A percentile compares a stretch with the other conserved stretches of the same genome.
Evolutionary conservation across 2,888 invertebrate species (phyloP).

Genomic region (Hemaris fuciformis): DNA sequence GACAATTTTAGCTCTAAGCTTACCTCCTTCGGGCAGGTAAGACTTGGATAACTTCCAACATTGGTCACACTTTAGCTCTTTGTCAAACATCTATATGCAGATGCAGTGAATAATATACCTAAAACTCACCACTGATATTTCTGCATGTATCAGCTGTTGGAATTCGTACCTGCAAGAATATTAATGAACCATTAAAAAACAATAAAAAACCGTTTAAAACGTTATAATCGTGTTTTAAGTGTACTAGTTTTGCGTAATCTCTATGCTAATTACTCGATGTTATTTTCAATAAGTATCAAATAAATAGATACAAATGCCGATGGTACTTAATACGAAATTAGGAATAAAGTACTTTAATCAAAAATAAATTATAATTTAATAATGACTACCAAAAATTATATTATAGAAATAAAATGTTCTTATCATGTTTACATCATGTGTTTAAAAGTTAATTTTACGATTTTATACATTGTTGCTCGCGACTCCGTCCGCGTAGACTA

Average conservation of each 20-base stretch:
- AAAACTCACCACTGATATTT: background rate
- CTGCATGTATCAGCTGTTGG: background rate
- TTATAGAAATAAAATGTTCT: too few relatives aligned
- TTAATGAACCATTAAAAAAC: background rate
- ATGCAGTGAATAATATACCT: background rate
- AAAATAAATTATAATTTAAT: too few relatives aligned
- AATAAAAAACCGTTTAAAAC: background rate
- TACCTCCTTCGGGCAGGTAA: conserved; percentile 23
- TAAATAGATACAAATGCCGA: background rate
- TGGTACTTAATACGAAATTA: background rate
- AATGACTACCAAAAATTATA: too few relatives aligned
- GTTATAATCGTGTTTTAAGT: background rate
- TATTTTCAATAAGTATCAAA: background rate
- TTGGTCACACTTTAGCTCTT: conserved; percentile 11
- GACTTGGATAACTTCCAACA: conserved; percentile 30
- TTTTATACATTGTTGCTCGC: too few relatives aligned
- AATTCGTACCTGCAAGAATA: background rate
- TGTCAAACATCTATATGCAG: background rate
- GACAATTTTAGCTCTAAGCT: conserved; percentile 20
- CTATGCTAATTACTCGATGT: background rate
- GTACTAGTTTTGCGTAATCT: background rate
- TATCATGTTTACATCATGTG: too few relatives aligned
- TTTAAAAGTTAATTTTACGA: too few relatives aligned
- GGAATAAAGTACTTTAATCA: too few relatives aligned
- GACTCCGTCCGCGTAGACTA: too few relatives aligned